Evolutionary conservation across 2,888 invertebrate species (phyloP).

Genomic region (Gortyna flavago): DNA sequence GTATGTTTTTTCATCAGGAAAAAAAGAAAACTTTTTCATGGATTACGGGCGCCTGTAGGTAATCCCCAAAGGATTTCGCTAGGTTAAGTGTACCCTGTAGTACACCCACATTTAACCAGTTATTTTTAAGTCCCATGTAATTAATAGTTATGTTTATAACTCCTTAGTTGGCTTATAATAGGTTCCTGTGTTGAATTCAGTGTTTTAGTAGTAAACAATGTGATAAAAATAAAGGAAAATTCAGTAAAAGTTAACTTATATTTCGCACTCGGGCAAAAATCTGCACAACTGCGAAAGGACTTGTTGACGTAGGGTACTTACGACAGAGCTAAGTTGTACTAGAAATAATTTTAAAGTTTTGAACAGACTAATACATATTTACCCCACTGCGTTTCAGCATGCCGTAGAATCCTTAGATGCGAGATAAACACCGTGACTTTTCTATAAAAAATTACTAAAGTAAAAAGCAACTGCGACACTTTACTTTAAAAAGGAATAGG

Average conservation of each 20-base stretch:
- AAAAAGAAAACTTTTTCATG: neutral
- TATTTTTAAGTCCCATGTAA: neutral
- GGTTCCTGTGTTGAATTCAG: neutral
- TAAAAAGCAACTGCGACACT: neutral
- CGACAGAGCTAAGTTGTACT: neutral
- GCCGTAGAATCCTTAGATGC: neutral
- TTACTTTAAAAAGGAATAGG: no score
- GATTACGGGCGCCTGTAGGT: neutral
- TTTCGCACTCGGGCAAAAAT: neutral
- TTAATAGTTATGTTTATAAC: neutral
- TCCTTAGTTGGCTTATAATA: neutral
- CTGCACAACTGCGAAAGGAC: neutral
- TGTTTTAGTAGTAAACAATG: neutral
- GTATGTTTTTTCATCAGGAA: neutral
- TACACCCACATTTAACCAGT: neutral
- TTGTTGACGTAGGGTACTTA: neutral
- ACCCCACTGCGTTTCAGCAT: neutral
- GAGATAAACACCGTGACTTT: neutral
- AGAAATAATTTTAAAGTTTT: neutral
- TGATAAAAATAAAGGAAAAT: neutral
- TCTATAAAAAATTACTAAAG: neutral
- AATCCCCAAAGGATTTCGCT: neutral
- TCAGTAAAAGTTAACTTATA: neutral
- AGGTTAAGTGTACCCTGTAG: neutral
- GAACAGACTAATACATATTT: neutral